Base-by-base conservation (phyloP, 2,797 vertebrate species). In the Meda fulgida region DNA sequence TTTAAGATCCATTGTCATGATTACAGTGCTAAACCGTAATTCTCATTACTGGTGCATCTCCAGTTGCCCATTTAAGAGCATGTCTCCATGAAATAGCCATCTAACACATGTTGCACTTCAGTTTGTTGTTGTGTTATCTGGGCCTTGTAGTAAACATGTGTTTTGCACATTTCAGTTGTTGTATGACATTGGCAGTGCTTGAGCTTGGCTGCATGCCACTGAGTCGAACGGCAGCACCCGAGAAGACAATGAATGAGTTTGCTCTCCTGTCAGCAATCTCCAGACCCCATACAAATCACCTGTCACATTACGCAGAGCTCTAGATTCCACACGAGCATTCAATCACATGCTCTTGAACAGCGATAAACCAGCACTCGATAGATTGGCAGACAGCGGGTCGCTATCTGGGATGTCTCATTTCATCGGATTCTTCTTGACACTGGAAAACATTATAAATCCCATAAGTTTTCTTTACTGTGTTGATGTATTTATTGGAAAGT, bases 171-270 rank as follows among this genome's bases (percentile, higher is more conserved):
- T 69, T 38, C 46, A 36, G 40, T 66, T 83, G 84, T 84, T 83
- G 83, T 71, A 81, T 58, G 63, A 72, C 26, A 66, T 79, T 85
- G 75, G 85, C 79, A 84, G 82, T 76, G 83, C 71, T 77, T 81
- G 73, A 9, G 58, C 72, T 86, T 87, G 86, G 88, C 86, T 84
- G 53, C 23, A 23, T 81, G 78, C 86, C 88, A 46, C 75, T 14
- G 36, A 73, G 38, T 80, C 7, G 7, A 70, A 18, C 60, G 51
- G 75, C 51, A 75, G 70, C 77, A 83, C 81, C 76, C 69, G 14
- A 87, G 66, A 75, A 83, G 71, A 81, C 69, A 77, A 72, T 48
- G 83, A 85, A 83, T 83, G 76, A 80, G 86, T 85, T 70, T 78
- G 76, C 84, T 84, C 69, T 83, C n/a, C 81, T 87, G 86, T 84